Base-by-base conservation (phyloP, 2,888 invertebrate species). In the Trissoscelio sp. region DNA sequence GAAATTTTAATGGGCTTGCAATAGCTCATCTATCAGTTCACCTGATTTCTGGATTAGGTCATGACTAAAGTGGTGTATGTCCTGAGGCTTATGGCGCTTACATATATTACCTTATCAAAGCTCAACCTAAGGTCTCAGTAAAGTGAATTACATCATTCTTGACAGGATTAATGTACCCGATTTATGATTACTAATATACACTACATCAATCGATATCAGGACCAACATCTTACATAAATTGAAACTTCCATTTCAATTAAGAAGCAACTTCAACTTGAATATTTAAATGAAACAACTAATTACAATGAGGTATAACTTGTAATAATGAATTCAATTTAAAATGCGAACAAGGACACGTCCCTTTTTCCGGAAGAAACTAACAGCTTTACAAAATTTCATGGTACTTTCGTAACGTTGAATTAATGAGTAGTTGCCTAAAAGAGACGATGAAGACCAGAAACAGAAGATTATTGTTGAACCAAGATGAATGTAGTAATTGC, bases 391-490 rank as follows among this genome's bases (percentile, higher is more conserved):
- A 62, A 80, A 75, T 80, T 75, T 74, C 74, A 60, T 39, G 79
- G 62, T 69, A 69, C 74, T 74, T 69, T 75, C 58, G 60, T 58
- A 37, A 46, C 12, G 64, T 57, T 80, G 64, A 81, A 81, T 81
- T 75, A 81, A 77, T 77, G 77, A 72, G 77, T 67, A 81, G 66
- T 77, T 77, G 46, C 42, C 62, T 64, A 67, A 77, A 70, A 77
- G 81, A 62, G 69, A 67, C 69, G 67, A 67, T 73, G 67, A 81
- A 77, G 72, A 72, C 81, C 75, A 77, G 72, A 75, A 81, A 81
- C 81, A 81, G 75, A 77, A 77, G 72, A 81, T 78, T 73, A 77
- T 78, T 81, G 81, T 81, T 81, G 67, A 78, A 78, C 73, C 64
- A 78, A 81, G 78, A 81, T 78, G 77, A 81, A 81, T 73, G 73